These are phyloP conservation scores for Irena cyanogastra DNA, from an alignment of 2,113 vertebrate species.

Conservation along the genomic window DNA sequence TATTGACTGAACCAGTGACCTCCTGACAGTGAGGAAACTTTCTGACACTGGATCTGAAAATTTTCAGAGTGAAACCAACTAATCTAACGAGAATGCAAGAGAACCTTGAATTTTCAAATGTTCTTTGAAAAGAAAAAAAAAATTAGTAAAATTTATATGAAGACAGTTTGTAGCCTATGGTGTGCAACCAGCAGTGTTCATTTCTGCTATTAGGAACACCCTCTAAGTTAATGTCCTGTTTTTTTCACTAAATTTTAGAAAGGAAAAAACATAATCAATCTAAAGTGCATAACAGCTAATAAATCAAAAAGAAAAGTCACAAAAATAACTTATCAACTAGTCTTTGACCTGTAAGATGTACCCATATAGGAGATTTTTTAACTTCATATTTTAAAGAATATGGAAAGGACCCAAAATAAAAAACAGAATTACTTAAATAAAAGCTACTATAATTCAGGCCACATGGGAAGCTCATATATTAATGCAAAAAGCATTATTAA, in stretches of 20 bases:
- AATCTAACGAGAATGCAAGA: neutral
- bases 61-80: neutral
- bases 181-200: neutral
- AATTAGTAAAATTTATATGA: neutral
- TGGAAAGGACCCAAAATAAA: neutral
- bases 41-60: neutral
- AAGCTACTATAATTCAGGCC: neutral
- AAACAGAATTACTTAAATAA: neutral
- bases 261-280: neutral
- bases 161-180: neutral
- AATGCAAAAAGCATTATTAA: neutral
- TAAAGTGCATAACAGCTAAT: neutral
- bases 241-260: neutral
- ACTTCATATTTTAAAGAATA: neutral
- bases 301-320: neutral
- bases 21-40: neutral
- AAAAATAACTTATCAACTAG: neutral
- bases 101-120: neutral
- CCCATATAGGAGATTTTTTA: neutral
- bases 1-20: neutral
- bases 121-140: neutral
- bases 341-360: neutral
- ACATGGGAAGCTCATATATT: neutral
- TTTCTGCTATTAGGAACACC: neutral
- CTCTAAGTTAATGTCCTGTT: neutral